These are phyloP conservation scores for Galago senegalensis DNA, from an alignment of 2,797 vertebrate species.

Conservation along the genomic window DNA sequence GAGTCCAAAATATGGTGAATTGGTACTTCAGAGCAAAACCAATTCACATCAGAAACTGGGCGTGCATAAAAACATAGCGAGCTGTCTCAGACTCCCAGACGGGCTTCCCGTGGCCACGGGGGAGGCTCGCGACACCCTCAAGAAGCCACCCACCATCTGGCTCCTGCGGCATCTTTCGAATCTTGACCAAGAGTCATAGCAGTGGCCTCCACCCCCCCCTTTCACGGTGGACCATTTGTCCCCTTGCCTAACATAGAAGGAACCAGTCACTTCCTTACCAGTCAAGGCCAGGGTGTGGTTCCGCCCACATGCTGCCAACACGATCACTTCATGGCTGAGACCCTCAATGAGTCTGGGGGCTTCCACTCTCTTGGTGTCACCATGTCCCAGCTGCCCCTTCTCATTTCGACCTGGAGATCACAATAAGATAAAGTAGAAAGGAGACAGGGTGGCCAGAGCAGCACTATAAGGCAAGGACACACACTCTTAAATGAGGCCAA, in stretches of 20 bases:
- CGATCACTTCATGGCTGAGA: constrained; percentile 92
- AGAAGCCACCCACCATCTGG: background rate
- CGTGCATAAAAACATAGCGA: rapidly evolving
- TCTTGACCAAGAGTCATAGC: rapidly evolving
- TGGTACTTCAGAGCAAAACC: background rate
- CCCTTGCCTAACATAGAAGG: background rate
- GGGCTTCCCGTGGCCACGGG: rapidly evolving
- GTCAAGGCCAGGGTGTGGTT: constrained; percentile 97
- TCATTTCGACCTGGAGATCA: constrained; percentile 94
- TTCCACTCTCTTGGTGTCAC: constrained; percentile 96
- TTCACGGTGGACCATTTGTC: background rate
- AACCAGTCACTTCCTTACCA: constrained; percentile 86
- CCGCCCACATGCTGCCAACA: constrained; percentile 95
- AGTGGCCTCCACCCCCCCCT: rapidly evolving
- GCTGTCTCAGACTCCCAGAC: rapidly evolving
- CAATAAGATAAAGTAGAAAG: background rate
- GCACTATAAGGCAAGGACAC: rapidly evolving
- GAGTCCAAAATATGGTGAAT: rapidly evolving
- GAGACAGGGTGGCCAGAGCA: rapidly evolving
- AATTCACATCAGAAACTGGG: background rate
- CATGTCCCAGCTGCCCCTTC: constrained; percentile 97
- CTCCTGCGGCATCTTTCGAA: rapidly evolving
- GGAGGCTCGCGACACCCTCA: rapidly evolving
- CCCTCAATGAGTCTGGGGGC: constrained; percentile 95
- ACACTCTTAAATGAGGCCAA: background rate